phyloP scores from a whole-genome alignment of 2,797 vertebrate genomes.

The Galaxias olidus region DNA sequence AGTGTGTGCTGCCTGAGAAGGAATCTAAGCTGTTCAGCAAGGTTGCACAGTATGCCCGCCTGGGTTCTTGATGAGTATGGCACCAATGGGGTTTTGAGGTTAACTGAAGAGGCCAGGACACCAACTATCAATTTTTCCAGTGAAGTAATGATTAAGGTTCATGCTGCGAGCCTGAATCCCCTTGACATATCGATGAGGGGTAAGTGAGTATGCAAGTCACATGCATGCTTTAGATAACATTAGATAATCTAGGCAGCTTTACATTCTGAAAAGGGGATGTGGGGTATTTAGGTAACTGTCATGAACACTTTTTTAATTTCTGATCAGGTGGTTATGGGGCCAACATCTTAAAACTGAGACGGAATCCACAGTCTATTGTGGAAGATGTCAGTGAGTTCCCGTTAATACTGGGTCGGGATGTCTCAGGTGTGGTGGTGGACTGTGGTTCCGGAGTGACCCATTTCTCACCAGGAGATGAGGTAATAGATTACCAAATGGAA shows the following conservation, averaged over 20 bases:
- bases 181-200: constrained; percentile 91
- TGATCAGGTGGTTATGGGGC: constrained; percentile 86
- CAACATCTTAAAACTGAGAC: constrained; percentile 79
- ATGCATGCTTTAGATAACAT: background rate
- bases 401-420: constrained; percentile 86
- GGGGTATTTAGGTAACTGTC: background rate
- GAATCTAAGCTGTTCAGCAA: constrained; percentile 63
- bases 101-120: constrained; percentile 71
- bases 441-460: constrained; percentile 86
- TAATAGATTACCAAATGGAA: constrained; percentile 38
- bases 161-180: constrained; percentile 88
- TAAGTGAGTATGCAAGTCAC: constrained; percentile 66
- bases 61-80: constrained; percentile 90
- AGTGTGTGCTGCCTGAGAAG: constrained; percentile 37
- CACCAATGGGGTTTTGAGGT: constrained; percentile 80
- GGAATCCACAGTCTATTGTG: constrained; percentile 79
- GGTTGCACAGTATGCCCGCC: constrained; percentile 79
- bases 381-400: constrained; percentile 79
- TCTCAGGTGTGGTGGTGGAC: constrained; percentile 90
- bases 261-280: background rate
- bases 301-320: background rate
- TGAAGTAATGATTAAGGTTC: constrained; percentile 87
- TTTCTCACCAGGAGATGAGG: constrained; percentile 89
- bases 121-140: constrained; percentile 78
- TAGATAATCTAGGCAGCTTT: background rate